Evolutionary conservation across 2,888 invertebrate genomes (phyloP), one percentile per base, ranked within the genome.

Genomic region (Aleiodes testaceus): DNA sequence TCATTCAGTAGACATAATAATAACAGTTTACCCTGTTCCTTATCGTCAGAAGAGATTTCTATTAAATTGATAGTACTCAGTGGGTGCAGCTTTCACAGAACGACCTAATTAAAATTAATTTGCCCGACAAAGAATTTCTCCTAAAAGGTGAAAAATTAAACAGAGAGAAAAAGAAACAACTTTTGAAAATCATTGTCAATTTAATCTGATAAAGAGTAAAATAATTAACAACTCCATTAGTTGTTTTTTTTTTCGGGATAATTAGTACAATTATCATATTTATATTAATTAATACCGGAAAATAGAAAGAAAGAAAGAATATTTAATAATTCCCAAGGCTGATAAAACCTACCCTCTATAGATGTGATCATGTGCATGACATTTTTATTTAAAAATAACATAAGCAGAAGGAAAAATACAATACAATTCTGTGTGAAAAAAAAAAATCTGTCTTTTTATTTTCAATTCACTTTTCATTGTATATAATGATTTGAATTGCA

Each of bases 401-500:
- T 42, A 36, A 6, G 14, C 36, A 26, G 26, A 26, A 26, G 26
- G 16, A 36, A 36, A 59, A 30, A 55, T 55, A 59, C 36, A 55
- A 42, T 59, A n/a, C n/a, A 59, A 9, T 59, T 36, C 14, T 59
- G 16, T 36, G 36, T 59, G 9, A 30, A 26, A 42, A 6, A 59
- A 26, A 26, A 26, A 26, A 26, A 22, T 4, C 26, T 26, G 26
- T 26, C 4, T 26, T 26, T 26, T 3, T 26, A 3, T 26, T 59
- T 42, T 42, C 42, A 42, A 36, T 36, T 55, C 14, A 14, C 55
- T 55, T 36, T 55, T 55, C 30, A 55, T 59, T 59, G 59, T 36
- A 59, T 59, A 59, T 59, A 59, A 36, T 59, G 36, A 14, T 59
- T 59, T 59, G 42, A 36, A 59, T 59, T 36, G 26, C 59, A 42